These are phyloP conservation scores for Drosophila ambigua DNA, from an alignment of 1,140 invertebrate genomes.

Conservation along the genomic window DNA sequence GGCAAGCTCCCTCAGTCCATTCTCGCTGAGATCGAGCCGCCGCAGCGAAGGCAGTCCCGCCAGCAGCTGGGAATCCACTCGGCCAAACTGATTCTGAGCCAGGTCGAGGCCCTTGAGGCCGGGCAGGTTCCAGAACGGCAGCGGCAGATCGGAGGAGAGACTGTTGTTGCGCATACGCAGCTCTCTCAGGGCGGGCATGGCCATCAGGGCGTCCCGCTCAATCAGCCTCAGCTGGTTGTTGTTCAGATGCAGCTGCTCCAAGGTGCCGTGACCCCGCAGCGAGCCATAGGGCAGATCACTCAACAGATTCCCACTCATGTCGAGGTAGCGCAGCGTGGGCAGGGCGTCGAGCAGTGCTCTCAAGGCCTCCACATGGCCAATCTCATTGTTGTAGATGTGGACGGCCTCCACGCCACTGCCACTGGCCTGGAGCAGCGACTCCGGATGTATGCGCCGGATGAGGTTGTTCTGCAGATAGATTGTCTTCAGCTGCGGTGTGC, in stretches of 20 bases:
- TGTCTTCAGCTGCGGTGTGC: conserved; percentile 89
- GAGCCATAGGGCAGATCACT: conserved; percentile 90
- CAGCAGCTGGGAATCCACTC: conserved; percentile 89
- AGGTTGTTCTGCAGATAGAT: conserved; percentile 92
- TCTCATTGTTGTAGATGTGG: conserved; percentile 89
- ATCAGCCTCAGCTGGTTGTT: conserved; percentile 90
- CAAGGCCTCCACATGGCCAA: conserved; percentile 89
- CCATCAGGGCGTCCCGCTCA: conserved; percentile 90
- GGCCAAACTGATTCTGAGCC: conserved; percentile 89
- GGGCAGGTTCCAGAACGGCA: conserved; percentile 92
- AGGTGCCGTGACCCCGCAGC: conserved; percentile 89
- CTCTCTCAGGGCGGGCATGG: conserved; percentile 92
- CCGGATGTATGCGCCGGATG: conserved; percentile 90
- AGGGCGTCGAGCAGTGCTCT: conserved; percentile 89
- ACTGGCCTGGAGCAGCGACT: conserved; percentile 90
- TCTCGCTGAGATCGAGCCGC: conserved; percentile 91
- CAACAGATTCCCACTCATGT: conserved; percentile 90
- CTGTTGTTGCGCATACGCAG: conserved; percentile 92
- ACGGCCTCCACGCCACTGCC: conserved; percentile 90
- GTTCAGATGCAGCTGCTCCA: conserved; percentile 92
- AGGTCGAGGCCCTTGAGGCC: conserved; percentile 92
- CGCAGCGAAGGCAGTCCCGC: conserved; percentile 90
- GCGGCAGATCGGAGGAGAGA: conserved; percentile 86
- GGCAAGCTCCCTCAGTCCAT: conserved; percentile 89
- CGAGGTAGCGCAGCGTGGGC: conserved; percentile 90